These are phyloP conservation scores for Napeogenes inachia DNA, from an alignment of 2,888 invertebrate genomes.

Conservation along the genomic window DNA sequence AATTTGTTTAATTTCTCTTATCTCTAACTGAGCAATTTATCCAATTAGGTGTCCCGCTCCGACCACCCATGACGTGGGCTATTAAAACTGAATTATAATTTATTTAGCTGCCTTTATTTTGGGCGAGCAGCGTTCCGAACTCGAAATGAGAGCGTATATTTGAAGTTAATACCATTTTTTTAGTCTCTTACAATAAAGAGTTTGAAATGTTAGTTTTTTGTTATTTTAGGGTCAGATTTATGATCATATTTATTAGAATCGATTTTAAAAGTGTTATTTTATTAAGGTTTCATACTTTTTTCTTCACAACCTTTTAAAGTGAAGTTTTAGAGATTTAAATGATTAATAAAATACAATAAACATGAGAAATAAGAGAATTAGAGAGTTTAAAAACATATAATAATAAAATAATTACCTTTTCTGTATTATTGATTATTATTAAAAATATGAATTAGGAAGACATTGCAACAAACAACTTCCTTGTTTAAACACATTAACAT, in stretches of 20 bases:
- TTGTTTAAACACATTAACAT: no score
- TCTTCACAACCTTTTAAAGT: neutral
- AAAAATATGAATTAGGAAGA: no score
- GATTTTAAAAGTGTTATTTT: neutral
- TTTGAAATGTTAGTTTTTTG: constrained; percentile 2
- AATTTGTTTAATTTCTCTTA: constrained; percentile 72
- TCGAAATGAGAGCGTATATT: constrained; percentile 24
- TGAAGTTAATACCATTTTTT: constrained; percentile 19
- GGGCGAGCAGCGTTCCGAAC: constrained; percentile 27
- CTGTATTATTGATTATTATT: no score
- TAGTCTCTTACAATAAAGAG: constrained; percentile 10
- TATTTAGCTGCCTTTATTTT: constrained; percentile 64
- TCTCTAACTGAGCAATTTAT: constrained; percentile 73
- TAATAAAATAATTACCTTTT: no score
- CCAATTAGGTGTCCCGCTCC: constrained; percentile 65
- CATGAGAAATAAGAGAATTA: no score
- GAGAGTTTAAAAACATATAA: no score
- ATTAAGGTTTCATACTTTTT: neutral
- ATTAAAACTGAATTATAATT: constrained; percentile 75
- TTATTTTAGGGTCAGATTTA: constrained; percentile 5
- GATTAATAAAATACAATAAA: neutral
- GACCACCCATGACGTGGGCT: constrained; percentile 68
- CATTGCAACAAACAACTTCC: no score
- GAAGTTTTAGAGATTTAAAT: neutral
- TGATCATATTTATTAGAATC: neutral